Conservation (phyloP, 2,113 vertebrate genomes). For the Oryzias celebensis region DNA sequence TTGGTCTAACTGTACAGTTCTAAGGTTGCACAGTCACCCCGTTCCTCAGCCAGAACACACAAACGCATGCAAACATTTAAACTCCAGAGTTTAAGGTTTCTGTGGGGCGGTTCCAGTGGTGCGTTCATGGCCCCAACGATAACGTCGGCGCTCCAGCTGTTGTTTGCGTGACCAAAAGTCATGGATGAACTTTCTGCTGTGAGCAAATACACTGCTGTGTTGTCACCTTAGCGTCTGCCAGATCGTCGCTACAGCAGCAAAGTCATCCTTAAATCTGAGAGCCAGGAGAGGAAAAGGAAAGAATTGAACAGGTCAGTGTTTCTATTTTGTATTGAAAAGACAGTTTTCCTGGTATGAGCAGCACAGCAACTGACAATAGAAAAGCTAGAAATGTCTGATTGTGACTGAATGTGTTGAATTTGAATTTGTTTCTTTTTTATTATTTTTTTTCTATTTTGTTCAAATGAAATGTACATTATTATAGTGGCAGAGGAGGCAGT, state of each 20-base stretch:
- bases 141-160: not conserved
- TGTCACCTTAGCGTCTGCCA: conserved; percentile 4
- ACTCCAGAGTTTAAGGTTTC: conserved; percentile 25
- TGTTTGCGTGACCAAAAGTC: conserved; percentile 66
- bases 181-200: conserved; percentile 30
- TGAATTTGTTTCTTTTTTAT: no score
- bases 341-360: no score
- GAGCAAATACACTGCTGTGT: conserved; percentile 31
- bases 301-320: not conserved
- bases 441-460: no score
- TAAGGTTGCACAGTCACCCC: no score
- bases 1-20: no score
- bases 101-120: not conserved
- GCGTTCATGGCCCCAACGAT: not conserved
- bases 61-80: not conserved
- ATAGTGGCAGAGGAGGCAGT: no score
- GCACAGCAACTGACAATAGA: no score
- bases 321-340: no score
- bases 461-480: no score
- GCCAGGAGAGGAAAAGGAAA: not conserved
- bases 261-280: conserved; percentile 3
- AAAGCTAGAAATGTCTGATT: no score
- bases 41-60: not conserved
- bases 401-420: no score
- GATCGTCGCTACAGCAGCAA: not conserved